Percentiles rank a stretch among this genome's conserved stretches.
These are phyloP conservation scores for Cladorhizidae sp. DNA, from an alignment of 37 sponge, comb jelly and placozoan genomes.

Conservation along the genomic window DNA sequence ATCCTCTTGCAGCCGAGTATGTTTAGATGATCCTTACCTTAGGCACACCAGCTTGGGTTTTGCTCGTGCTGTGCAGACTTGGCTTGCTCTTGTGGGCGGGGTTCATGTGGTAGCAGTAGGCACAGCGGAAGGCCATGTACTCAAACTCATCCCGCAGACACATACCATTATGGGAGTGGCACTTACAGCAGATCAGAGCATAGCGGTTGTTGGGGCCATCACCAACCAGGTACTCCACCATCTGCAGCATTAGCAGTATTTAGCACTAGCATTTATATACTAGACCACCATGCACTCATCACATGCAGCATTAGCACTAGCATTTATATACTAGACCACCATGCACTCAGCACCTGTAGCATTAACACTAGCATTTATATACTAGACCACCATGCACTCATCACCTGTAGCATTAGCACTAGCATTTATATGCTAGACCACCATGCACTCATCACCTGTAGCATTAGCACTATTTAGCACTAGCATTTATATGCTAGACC, in stretches of 20 bases:
- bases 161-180: slow-evolving; percentile 92
- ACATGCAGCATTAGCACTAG: no score
- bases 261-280: neutral
- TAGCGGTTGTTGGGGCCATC: slow-evolving; percentile 93
- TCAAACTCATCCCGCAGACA: slow-evolving; percentile 86
- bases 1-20: neutral
- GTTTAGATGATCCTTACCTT: neutral
- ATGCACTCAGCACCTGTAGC: no score
- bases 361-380: no score
- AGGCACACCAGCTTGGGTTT: neutral
- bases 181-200: slow-evolving; percentile 84
- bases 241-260: slow-evolving; percentile 17
- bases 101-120: slow-evolving; percentile 92
- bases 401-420: no score
- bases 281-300: no score
- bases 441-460: no score
- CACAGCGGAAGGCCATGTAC: slow-evolving; percentile 87
- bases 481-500: no score
- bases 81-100: slow-evolving; percentile 71
- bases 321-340: no score
- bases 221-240: slow-evolving; percentile 88
- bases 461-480: no score
- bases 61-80: neutral
- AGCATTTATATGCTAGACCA: no score
- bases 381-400: no score